These are phyloP conservation scores for Chrysaora quinquecirrha DNA, from an alignment of 30 jellyfish, hydroid and myxozoan species.

Conservation along the genomic window DNA sequence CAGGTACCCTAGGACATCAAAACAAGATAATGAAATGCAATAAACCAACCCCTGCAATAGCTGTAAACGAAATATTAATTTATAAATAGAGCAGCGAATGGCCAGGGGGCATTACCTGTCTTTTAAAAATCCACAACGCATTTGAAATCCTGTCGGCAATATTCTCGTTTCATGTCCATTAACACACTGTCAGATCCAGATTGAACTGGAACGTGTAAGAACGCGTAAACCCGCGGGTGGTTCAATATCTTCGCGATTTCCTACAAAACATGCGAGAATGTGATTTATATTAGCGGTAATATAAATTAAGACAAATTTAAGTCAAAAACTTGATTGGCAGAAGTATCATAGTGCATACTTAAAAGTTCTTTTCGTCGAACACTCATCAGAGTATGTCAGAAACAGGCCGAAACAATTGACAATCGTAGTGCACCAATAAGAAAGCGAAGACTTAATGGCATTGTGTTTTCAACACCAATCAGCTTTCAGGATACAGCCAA, in stretches of 20 bases:
- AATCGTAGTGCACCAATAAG: too few species aligned
- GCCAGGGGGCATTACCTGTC: too few species aligned
- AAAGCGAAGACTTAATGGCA: too few species aligned
- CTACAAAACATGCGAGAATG: slow-evolving; percentile 23
- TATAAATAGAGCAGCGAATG: too few species aligned
- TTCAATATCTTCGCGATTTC: slow-evolving; percentile 91
- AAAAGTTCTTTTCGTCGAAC: too few species aligned
- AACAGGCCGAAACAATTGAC: too few species aligned
- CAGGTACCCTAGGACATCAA: slow-evolving; percentile 73
- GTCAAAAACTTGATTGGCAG: too few species aligned
- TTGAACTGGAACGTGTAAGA: slow-evolving; percentile 95
- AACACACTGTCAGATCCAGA: slow-evolving; percentile 94
- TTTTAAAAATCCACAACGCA: neutral
- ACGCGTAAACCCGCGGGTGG: slow-evolving; percentile 94
- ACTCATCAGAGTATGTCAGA: too few species aligned
- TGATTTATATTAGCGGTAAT: neutral
- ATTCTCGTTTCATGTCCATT: slow-evolving; percentile 93
- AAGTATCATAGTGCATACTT: too few species aligned
- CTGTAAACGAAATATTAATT: too few species aligned
- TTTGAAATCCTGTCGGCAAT: slow-evolving; percentile 72
- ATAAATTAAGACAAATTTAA: neutral
- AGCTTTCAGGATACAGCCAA: too few species aligned
- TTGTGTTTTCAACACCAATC: too few species aligned
- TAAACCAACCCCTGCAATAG: neutral
- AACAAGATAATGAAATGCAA: neutral